Percentiles rank a stretch among this genome's conserved stretches.
phyloP scores from a whole-genome alignment of 2,888 invertebrate genomes.

The Deilephila porcellus region DNA sequence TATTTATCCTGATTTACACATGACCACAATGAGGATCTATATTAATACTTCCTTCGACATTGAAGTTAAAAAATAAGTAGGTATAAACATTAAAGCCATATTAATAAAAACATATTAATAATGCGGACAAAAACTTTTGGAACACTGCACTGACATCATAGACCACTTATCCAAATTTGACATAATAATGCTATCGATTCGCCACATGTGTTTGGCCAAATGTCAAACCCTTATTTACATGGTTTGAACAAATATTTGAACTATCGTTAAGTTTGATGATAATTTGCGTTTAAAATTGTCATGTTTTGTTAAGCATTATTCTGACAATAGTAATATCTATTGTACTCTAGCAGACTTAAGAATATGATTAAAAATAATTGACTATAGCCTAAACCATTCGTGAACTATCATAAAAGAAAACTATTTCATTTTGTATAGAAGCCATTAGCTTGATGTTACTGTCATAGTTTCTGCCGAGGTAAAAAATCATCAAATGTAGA shows the following conservation, averaged over 20 bases:
- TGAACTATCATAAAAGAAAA: too few relatives aligned
- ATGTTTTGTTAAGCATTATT: background rate
- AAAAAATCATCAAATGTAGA: too few relatives aligned
- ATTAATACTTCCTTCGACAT: background rate
- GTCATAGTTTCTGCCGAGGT: too few relatives aligned
- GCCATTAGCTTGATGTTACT: too few relatives aligned
- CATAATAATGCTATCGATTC: constrained; percentile 11
- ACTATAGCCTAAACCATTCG: too few relatives aligned
- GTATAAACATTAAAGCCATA: background rate
- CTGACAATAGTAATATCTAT: background rate
- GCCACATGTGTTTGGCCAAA: constrained; percentile 9
- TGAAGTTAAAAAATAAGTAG: background rate
- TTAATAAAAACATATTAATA: too few relatives aligned
- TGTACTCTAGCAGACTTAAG: background rate
- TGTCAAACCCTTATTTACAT: constrained; percentile 18
- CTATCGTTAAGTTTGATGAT: background rate
- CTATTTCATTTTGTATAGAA: too few relatives aligned
- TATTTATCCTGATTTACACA: too few relatives aligned
- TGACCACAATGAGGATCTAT: too few relatives aligned
- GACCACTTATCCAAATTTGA: constrained; percentile 2
- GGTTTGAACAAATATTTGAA: constrained; percentile 7
- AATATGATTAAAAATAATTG: too few relatives aligned
- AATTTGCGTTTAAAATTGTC: background rate
- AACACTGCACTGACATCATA: background rate
- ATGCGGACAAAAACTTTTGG: background rate